Conservation (phyloP, 92 coral and sea anemone species). For the Epizoanthus illoricatus region DNA sequence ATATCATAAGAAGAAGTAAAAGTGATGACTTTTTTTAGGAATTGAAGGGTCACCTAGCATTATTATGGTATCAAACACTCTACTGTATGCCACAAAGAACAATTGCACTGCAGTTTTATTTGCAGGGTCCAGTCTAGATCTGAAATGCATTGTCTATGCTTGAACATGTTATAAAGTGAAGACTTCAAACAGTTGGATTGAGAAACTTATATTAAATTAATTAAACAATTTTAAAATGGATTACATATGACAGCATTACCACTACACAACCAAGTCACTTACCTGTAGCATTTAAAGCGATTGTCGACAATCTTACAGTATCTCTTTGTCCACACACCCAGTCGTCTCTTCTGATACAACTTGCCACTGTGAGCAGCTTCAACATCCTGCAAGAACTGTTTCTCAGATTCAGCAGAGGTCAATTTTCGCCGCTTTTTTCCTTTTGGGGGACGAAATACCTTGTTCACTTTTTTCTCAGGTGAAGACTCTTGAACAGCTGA, state of each 20-base stretch:
- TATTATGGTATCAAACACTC: no score
- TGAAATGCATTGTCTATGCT: no score
- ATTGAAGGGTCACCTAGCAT: not conserved
- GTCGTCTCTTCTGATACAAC: conserved; percentile 84
- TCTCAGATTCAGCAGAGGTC: conserved; percentile 74
- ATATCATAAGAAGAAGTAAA: not conserved
- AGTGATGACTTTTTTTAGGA: not conserved
- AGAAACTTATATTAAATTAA: no score
- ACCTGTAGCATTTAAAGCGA: conserved; percentile 84
- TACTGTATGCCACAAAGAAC: no score
- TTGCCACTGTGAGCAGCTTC: conserved; percentile 89
- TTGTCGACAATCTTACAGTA: conserved; percentile 84
- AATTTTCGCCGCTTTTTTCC: conserved; percentile 63
- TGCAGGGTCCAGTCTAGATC: no score
- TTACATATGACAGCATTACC: not conserved
- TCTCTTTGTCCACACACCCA: conserved; percentile 89
- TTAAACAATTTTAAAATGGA: no score
- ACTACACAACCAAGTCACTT: conserved; percentile 5
- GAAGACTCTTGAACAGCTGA: conserved; percentile 14
- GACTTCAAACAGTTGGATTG: no score
- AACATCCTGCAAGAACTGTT: conserved; percentile 81
- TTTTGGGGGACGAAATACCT: conserved; percentile 50
- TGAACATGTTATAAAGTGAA: no score
- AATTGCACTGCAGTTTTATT: no score
- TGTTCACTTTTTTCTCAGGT: conserved; percentile 19